Evolutionary conservation across 1,140 invertebrate genomes (phyloP).

Genomic region (Heliothis subflexa): DNA sequence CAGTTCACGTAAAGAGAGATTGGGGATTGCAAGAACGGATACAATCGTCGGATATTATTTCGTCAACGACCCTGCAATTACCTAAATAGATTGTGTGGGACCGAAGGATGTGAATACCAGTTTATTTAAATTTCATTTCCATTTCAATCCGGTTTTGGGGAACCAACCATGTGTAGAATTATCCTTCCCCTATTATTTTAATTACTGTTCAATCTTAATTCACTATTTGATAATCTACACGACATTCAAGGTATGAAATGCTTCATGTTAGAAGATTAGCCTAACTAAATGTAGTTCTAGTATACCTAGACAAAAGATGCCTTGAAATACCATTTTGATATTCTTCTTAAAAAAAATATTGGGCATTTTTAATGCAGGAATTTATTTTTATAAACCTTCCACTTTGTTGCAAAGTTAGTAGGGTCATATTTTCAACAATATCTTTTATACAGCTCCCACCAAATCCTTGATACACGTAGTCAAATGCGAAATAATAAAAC

Average conservation of each 20-base stretch:
- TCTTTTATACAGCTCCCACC: not conserved
- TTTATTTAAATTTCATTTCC: slow-evolving; percentile 38
- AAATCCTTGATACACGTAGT: slow-evolving; percentile 8
- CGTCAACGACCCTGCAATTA: slow-evolving; percentile 43
- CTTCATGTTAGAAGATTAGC: too few relatives aligned
- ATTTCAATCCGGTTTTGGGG: slow-evolving; percentile 22
- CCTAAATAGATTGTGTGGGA: slow-evolving; percentile 43
- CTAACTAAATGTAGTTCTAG: too few relatives aligned
- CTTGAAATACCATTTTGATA: too few relatives aligned
- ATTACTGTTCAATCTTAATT: not conserved
- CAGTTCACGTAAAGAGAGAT: slow-evolving; percentile 10
- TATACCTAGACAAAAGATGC: too few relatives aligned
- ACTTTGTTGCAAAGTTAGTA: not conserved
- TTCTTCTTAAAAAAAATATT: too few relatives aligned
- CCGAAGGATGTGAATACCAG: slow-evolving; percentile 8
- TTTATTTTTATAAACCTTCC: not conserved
- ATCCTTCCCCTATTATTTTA: not conserved
- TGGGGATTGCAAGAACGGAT: slow-evolving; percentile 26
- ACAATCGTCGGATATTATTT: slow-evolving; percentile 42
- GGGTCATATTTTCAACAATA: not conserved
- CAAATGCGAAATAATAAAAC: slow-evolving; percentile 25
- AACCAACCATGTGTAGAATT: not conserved
- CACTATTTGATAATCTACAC: not conserved
- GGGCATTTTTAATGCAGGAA: not conserved
- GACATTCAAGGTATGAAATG: too few relatives aligned